These are phyloP conservation scores for Agrypnia vestita DNA, from an alignment of 1,140 invertebrate genomes.

Conservation along the genomic window DNA sequence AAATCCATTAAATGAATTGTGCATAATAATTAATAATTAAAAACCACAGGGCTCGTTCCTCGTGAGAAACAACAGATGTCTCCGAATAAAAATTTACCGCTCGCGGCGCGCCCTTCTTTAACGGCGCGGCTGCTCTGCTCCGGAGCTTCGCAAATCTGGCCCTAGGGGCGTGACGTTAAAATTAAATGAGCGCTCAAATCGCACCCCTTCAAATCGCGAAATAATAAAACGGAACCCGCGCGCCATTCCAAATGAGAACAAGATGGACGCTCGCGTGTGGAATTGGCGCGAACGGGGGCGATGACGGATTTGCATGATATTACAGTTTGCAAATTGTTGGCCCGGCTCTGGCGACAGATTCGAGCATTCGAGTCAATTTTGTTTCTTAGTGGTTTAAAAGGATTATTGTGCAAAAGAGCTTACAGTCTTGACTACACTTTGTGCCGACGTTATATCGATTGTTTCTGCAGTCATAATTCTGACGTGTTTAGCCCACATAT, in stretches of 20 bases:
- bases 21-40: conserved; percentile 19
- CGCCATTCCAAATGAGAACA: conserved; percentile 29
- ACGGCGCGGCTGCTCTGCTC: not conserved
- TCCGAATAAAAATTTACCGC: conserved; percentile 17
- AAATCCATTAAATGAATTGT: no score
- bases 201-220: conserved; percentile 29
- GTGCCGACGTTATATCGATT: not conserved
- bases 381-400: conserved; percentile 4
- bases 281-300: conserved; percentile 11
- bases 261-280: conserved; percentile 24
- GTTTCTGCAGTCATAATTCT: not conserved
- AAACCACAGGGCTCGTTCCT: not conserved
- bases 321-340: conserved; percentile 41
- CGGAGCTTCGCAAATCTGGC: conserved; percentile 42
- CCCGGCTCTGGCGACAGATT: conserved; percentile 7
- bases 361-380: conserved; percentile 14
- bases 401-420: conserved; percentile 35
- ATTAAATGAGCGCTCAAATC: conserved; percentile 58
- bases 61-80: not conserved
- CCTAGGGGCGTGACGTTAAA: conserved; percentile 45
- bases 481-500: no score
- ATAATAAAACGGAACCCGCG: conserved; percentile 14
- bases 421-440: conserved; percentile 19
- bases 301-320: conserved; percentile 44
- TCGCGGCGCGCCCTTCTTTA: not conserved